Evolutionary conservation across 2,888 invertebrate species (phyloP).

Genomic region (Scelioninae gen. 1): DNA sequence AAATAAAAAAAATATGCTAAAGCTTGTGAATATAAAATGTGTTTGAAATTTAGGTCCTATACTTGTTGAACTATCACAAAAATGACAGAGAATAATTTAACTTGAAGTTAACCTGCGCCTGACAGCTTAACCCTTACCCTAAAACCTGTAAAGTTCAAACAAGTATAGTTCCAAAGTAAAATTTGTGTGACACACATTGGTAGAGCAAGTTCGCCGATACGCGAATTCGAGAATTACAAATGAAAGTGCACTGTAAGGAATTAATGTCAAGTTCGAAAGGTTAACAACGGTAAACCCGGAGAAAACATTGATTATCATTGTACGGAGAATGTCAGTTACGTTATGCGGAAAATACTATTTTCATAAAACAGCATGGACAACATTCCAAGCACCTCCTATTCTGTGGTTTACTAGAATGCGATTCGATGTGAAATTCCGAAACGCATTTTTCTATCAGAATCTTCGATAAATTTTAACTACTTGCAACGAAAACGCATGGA

Average conservation of each 20-base stretch:
- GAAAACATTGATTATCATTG: slow-evolving; percentile 60
- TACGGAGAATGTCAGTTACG: slow-evolving; percentile 54
- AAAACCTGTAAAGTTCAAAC: slow-evolving; percentile 1
- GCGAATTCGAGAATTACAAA: slow-evolving; percentile 25
- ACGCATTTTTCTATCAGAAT: slow-evolving; percentile 30
- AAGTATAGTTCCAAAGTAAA: background rate
- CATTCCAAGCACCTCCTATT: slow-evolving; percentile 59
- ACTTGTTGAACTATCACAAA: too few species aligned
- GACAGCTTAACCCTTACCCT: slow-evolving; percentile 12
- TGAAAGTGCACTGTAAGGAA: slow-evolving; percentile 24
- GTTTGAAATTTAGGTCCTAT: too few species aligned
- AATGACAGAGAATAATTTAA: too few species aligned
- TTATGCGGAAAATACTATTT: slow-evolving; percentile 60
- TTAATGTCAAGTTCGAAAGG: slow-evolving; percentile 52
- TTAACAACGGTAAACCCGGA: slow-evolving; percentile 43
- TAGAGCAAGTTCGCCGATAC: background rate
- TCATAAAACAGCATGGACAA: slow-evolving; percentile 59
- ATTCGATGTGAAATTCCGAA: slow-evolving; percentile 53
- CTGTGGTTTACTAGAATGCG: slow-evolving; percentile 52
- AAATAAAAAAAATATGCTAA: too few species aligned
- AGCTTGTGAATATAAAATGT: too few species aligned
- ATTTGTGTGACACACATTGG: background rate
- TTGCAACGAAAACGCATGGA: slow-evolving; percentile 22
- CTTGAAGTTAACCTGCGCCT: background rate
- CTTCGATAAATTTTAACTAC: slow-evolving; percentile 42